A percentile compares a stretch with the other conserved stretches of the same genome.
Conservation (phyloP, 2,797 vertebrate species). For the Buceros bicornis region DNA sequence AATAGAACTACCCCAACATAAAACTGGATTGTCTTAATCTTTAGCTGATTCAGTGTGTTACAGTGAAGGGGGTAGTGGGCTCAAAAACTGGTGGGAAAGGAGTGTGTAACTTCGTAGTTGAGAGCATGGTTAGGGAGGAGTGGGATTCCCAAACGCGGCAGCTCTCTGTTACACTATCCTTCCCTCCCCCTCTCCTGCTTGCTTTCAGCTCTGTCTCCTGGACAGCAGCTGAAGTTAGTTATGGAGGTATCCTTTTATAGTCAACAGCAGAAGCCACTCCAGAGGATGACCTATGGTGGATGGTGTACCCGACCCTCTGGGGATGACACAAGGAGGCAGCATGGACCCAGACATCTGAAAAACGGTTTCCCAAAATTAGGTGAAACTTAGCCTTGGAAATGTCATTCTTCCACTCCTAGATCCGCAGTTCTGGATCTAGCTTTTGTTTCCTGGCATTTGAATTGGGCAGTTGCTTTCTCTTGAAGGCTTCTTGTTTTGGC, state of each 20-base stretch:
- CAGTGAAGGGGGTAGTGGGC: rapidly evolving
- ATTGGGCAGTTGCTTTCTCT: background rate
- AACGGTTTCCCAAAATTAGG: background rate
- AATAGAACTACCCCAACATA: background rate
- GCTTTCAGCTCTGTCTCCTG: background rate
- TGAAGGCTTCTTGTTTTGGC: background rate
- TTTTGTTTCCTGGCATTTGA: rapidly evolving
- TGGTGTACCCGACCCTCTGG: background rate
- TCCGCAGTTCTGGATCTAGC: background rate
- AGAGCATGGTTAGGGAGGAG: background rate
- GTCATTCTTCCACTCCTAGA: background rate
- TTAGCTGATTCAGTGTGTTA: rapidly evolving
- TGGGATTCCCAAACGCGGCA: background rate
- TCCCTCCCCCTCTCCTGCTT: background rate
- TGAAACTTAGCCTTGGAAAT: background rate
- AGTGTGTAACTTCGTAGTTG: background rate
- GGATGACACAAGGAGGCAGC: background rate
- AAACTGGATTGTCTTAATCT: background rate
- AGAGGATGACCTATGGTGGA: background rate
- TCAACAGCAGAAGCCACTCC: background rate
- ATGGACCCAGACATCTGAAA: background rate
- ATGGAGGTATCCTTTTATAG: background rate
- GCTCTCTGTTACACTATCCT: rapidly evolving
- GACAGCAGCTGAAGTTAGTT: background rate
- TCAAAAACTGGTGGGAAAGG: background rate